Evolutionary conservation across 2,888 invertebrate species (phyloP).

Genomic region (Himalopsyche anomala): DNA sequence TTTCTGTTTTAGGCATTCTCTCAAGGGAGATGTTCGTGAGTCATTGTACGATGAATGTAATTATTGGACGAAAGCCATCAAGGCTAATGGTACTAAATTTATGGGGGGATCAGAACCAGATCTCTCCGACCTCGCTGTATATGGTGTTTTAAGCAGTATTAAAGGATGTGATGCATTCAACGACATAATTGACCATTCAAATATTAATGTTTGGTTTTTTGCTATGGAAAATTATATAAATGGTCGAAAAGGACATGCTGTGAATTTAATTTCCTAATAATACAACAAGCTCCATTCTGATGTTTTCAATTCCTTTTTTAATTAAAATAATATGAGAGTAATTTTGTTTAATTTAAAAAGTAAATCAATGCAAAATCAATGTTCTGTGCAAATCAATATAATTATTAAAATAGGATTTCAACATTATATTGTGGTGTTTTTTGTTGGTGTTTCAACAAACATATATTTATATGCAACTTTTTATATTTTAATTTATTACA

Average conservation of each 20-base stretch:
- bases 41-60: conserved; percentile 94
- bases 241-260: conserved; percentile 75
- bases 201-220: conserved; percentile 87
- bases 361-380: neutral
- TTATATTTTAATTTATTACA: no score
- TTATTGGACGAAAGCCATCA: conserved; percentile 85
- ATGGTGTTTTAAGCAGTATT: conserved; percentile 93
- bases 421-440: neutral
- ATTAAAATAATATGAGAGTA: neutral
- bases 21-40: conserved; percentile 91
- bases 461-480: no score
- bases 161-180: conserved; percentile 94
- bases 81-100: conserved; percentile 83
- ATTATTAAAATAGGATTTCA: conserved; percentile 3
- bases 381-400: neutral
- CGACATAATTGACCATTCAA: conserved; percentile 85
- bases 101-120: conserved; percentile 93
- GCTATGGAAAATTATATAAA: conserved; percentile 82
- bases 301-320: neutral
- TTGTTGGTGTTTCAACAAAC: no score
- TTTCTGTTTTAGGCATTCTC: conserved; percentile 80
- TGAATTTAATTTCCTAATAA: neutral
- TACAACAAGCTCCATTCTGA: neutral
- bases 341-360: neutral
- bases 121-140: conserved; percentile 94